Conservation (phyloP, 2,888 invertebrate species). For the Phyllotreta striolata region DNA sequence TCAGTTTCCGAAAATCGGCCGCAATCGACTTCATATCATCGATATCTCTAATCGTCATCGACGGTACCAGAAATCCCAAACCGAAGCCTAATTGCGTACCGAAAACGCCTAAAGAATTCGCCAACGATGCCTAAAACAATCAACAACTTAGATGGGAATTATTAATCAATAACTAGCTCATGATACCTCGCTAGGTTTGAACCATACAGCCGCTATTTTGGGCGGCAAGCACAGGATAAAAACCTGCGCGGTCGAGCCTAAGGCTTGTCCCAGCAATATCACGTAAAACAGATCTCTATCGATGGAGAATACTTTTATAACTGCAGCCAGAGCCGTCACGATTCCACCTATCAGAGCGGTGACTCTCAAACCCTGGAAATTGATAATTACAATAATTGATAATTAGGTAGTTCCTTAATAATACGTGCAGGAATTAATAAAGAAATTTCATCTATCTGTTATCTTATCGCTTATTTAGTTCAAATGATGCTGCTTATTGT, state of each 20-base stretch:
- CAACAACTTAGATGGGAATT: too few species aligned
- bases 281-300: slow-evolving; percentile 83
- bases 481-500: too few species aligned
- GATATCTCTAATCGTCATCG: slow-evolving; percentile 54
- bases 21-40: slow-evolving; percentile 49
- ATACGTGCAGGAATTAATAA: background rate
- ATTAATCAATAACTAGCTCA: background rate
- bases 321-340: slow-evolving; percentile 87
- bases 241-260: slow-evolving; percentile 85
- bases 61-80: slow-evolving; percentile 63
- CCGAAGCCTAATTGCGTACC: slow-evolving; percentile 79
- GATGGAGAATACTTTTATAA: slow-evolving; percentile 88
- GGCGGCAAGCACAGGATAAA: slow-evolving; percentile 93
- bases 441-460: background rate
- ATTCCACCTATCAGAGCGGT: slow-evolving; percentile 81
- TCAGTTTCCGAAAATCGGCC: slow-evolving; percentile 62
- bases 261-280: slow-evolving; percentile 85
- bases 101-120: slow-evolving; percentile 76
- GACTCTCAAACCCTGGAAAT: slow-evolving; percentile 78
- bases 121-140: slow-evolving; percentile 63
- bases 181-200: slow-evolving; percentile 87
- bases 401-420: too few species aligned
- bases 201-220: slow-evolving; percentile 94
- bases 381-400: background rate
- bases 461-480: too few species aligned